Evolutionary conservation across 1,140 invertebrate species (phyloP).

Genomic region (Frieseomelitta varia): DNA sequence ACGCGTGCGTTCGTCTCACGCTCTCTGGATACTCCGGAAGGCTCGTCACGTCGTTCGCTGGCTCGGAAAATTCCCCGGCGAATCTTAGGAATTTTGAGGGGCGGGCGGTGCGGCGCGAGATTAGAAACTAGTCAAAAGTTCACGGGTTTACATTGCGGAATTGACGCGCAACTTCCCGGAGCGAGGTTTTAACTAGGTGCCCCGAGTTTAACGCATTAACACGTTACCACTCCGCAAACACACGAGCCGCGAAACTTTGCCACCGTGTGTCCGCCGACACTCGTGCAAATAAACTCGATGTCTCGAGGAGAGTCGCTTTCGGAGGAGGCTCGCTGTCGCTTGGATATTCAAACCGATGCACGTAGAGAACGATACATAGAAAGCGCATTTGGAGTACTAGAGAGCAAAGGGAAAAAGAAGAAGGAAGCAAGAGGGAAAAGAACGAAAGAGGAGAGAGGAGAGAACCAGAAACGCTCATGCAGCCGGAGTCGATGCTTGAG

Average conservation of each 20-base stretch:
- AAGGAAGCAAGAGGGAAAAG: background rate
- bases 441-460: background rate
- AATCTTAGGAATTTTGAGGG: conserved; percentile 19
- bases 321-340: background rate
- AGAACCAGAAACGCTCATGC: background rate
- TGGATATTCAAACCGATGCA: conserved; percentile 1
- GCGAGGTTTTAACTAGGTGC: background rate
- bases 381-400: background rate
- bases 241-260: background rate
- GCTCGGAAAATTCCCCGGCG: conserved; percentile 1
- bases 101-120: background rate
- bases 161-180: background rate
- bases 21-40: background rate
- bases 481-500: background rate
- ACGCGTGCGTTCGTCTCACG: background rate
- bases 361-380: conserved; percentile 1
- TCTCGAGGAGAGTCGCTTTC: background rate
- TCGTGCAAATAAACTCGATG: background rate
- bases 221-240: background rate
- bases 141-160: background rate
- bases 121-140: conserved; percentile 4
- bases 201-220: conserved; percentile 19
- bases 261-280: background rate
- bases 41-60: background rate
- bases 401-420: background rate